Base-by-base conservation (phyloP, 2,797 vertebrate genomes). In the Paguma larvata region DNA sequence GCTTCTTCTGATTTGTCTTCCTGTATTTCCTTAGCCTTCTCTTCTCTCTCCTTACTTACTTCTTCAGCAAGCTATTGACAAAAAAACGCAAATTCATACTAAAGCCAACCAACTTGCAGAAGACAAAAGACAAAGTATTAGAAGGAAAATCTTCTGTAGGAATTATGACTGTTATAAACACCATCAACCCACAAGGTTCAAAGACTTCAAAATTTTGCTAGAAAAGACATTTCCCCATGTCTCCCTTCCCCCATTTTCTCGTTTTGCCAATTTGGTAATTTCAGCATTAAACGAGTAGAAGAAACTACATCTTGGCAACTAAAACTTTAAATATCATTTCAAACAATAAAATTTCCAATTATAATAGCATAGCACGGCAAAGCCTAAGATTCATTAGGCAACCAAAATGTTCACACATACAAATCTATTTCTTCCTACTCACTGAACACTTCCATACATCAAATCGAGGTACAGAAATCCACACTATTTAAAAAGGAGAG, bases 1-100 rank as follows among this genome's bases (percentile, higher is more conserved):
- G 99, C 98, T 97, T 86, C 98, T 90, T 98, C 98, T 96, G 97
- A 27, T 30, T 96, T 98, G 51, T 98, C 98, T 94, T 98, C 98
- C 62, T 98, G 98, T 85, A 98, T 97, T 73, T 99, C 99, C 0
- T 95, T 93, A 62, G 88, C 89, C 90, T 98, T 98, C 86, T 98
- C 98, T 95, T 98, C 96, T 5, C 8, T 97, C 80, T 98, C 98
- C 97, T 98, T 98, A 80, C 97, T 98, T 86, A 98, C 98, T 97
- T 99, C 99, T 98, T 99, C 99, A 73, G 98, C 98, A 96, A 99
- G 99, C 99, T 99, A 88, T 32, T 73, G n/a, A 92, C 82, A n/a
- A 97, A 96, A 87, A 82, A 94, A 91, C n/a, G n/a, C 88, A 75
- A 83, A 51, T 63, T 30, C 77, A 62, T 11, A 5, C 3, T 67